Base-by-base conservation (phyloP, 2,113 vertebrate genomes). In the Aleadryas rufinucha region DNA sequence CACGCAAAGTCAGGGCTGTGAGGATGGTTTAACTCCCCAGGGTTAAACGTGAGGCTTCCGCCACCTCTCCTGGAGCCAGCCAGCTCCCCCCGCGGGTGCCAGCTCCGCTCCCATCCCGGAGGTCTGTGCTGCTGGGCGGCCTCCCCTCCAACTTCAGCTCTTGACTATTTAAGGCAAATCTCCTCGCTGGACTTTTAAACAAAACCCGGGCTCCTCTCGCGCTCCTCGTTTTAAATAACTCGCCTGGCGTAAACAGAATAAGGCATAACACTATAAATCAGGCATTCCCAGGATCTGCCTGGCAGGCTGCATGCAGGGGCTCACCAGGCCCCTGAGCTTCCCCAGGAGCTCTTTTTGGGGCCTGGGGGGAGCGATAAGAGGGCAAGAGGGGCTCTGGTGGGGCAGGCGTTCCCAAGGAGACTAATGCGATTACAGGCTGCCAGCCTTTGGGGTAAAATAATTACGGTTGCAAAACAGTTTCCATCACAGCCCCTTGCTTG, bases 81-180 rank as follows among this genome's bases (percentile, higher is more conserved):
- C 45, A 19, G 84, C 57, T 84, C 60, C 87, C 59, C 10, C n/a
- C 2, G 4, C 1, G 12, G 35, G 53, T 94, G 95, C 95, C 93
- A 92, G 87, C 89, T 42, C 94, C 0, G 2, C 85, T 94, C 96
- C 89, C 91, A 41, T 39, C 81, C 94, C 6, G 49, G 96, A 95
- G 96, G 84, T 95, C 86, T 1, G 1, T 5, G 80, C 89, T 78
- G 91, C 95, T 11, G 41, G 59, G 80, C 59, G 27, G 83, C 95
- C 87, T 95, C 95, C 79, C 70, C 69, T 95, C 81, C 81, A 87
- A 31, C 81, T 93, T 93, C 81, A 68, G 87, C 90, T 97, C 77
- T 97, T 98, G 96, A 97, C 97, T 98, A 98, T 98, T 97, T 98
- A 98, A 98, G 97, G 97, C 95, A 98, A 98, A 97, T 90, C 95